Conservation (phyloP, 2,888 invertebrate species). For the Nemurella pictetii region DNA sequence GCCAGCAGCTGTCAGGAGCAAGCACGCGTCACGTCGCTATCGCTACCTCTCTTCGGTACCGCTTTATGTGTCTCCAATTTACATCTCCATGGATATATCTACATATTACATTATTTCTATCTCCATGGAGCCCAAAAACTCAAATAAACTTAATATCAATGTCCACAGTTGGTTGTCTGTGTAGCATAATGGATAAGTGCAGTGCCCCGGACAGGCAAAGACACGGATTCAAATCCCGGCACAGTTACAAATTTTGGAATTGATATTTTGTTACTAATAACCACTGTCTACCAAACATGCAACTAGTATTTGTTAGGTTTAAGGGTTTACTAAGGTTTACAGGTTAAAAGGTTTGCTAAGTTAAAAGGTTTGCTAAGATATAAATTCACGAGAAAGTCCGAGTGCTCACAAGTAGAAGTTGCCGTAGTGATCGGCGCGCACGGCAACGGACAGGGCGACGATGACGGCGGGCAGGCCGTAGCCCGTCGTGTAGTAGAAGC, state of each 20-base stretch:
- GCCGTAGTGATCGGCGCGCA: constrained; percentile 92
- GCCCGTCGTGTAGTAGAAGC: constrained; percentile 87
- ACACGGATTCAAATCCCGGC: too few species aligned
- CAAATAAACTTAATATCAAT: too few species aligned
- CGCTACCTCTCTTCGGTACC: too few species aligned
- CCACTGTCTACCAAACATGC: too few species aligned
- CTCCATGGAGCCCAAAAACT: background rate
- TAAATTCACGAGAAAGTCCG: background rate
- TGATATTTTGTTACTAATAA: too few species aligned
- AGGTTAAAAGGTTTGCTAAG: background rate
- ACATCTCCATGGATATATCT: background rate
- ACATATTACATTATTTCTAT: background rate
- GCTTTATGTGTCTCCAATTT: too few species aligned
- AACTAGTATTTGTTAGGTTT: background rate
- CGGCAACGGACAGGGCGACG: constrained; percentile 88
- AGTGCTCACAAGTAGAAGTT: constrained; percentile 92
- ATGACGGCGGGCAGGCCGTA: constrained; percentile 91
- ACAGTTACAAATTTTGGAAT: too few species aligned
- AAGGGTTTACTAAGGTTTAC: background rate
- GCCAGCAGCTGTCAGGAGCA: constrained; percentile 78
- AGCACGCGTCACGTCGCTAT: constrained; percentile 13
- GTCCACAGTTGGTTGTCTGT: too few species aligned
- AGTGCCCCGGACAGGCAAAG: too few species aligned
- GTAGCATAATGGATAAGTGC: too few species aligned
- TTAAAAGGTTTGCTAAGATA: background rate